These are phyloP conservation scores for Porites australiensis DNA, from an alignment of 64 coral and sea anemone genomes.

Conservation along the genomic window DNA sequence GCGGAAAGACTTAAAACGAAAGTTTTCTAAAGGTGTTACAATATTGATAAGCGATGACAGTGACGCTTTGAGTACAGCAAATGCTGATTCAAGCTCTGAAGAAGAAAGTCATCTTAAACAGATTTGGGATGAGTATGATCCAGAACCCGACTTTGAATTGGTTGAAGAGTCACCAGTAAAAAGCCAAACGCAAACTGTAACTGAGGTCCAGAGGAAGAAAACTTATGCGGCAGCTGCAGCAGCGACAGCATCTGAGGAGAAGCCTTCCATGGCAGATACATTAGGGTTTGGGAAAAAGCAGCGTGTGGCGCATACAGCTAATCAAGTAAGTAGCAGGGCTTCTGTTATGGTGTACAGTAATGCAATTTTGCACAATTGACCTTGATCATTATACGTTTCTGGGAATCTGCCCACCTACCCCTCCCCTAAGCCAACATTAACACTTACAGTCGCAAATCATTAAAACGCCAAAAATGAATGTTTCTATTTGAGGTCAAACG, in stretches of 20 bases:
- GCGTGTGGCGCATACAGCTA: constrained; percentile 81
- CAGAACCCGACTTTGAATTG: neutral
- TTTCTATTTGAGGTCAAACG: too few relatives aligned
- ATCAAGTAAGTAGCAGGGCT: constrained; percentile 65
- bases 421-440: too few relatives aligned
- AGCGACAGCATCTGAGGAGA: neutral
- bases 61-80: neutral
- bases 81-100: neutral
- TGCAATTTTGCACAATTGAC: too few relatives aligned
- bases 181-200: neutral
- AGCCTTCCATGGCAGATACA: constrained; percentile 25
- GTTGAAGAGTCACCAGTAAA: neutral
- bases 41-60: constrained; percentile 8
- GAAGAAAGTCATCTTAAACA: constrained; percentile 11
- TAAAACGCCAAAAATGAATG: too few relatives aligned
- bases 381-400: too few relatives aligned
- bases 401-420: too few relatives aligned
- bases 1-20: neutral
- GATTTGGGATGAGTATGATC: constrained; percentile 44
- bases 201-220: neutral
- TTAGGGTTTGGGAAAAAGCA: constrained; percentile 84
- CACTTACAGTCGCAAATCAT: too few relatives aligned
- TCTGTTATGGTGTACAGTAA: neutral
- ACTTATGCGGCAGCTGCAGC: too few relatives aligned
- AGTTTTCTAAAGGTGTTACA: neutral